A percentile compares a stretch with the other conserved stretches of the same genome.
These are phyloP conservation scores for Phocides pigmalion DNA, from an alignment of 1,140 invertebrate genomes.

Conservation along the genomic window DNA sequence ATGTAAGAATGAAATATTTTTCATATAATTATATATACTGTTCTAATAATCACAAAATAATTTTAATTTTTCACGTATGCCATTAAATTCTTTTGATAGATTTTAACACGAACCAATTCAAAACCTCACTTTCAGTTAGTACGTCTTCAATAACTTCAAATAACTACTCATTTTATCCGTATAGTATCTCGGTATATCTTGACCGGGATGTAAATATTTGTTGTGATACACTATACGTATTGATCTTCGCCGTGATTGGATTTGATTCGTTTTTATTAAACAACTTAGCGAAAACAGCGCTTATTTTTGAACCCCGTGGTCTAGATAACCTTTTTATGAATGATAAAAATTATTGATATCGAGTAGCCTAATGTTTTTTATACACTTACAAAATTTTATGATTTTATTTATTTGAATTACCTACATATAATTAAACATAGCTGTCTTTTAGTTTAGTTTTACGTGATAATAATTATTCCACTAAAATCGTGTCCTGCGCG, in stretches of 20 bases:
- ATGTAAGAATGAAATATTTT: no score
- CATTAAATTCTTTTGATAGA: background rate
- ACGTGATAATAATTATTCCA: background rate
- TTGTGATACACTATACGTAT: slow-evolving; percentile 40
- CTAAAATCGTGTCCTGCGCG: background rate
- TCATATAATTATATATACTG: no score
- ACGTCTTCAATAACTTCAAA: slow-evolving; percentile 24
- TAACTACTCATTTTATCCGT: slow-evolving; percentile 40
- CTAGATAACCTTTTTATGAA: slow-evolving; percentile 1
- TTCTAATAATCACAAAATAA: no score
- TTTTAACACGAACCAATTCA: slow-evolving; percentile 41
- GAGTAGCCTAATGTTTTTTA: background rate
- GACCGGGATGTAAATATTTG: slow-evolving; percentile 59
- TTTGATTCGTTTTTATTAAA: slow-evolving; percentile 1
- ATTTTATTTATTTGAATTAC: background rate
- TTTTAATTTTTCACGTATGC: background rate
- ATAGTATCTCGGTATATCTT: slow-evolving; percentile 51
- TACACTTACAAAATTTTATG: background rate
- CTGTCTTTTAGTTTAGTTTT: no score
- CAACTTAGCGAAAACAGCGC: slow-evolving; percentile 20
- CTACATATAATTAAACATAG: no score
- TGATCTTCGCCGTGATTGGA: slow-evolving; percentile 19
- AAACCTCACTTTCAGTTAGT: background rate
- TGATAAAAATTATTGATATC: background rate
- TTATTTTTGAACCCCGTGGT: background rate